Evolutionary conservation across 2,797 vertebrate genomes (phyloP).

Genomic region (Carcharodon carcharias): DNA sequence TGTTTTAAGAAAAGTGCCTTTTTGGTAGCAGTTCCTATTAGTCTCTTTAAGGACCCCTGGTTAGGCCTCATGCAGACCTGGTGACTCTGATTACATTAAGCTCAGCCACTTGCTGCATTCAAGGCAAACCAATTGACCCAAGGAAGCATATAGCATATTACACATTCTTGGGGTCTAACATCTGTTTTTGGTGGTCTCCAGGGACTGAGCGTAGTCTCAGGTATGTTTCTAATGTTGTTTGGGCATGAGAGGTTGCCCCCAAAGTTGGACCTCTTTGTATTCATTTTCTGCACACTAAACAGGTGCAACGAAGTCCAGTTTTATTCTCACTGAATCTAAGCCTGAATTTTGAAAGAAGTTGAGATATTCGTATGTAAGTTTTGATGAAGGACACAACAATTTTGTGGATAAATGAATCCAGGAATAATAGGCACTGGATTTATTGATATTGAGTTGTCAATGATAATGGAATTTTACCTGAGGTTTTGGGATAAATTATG

Average conservation of each 20-base stretch:
- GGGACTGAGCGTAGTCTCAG: not conserved
- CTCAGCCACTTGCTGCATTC: not conserved
- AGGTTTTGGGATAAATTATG: not conserved
- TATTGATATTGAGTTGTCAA: not conserved
- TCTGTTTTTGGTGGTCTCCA: not conserved
- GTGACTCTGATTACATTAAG: not conserved
- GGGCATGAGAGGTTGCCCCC: not conserved
- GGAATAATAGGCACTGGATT: not conserved
- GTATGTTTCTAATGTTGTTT: not conserved
- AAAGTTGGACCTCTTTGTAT: not conserved
- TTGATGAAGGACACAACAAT: not conserved
- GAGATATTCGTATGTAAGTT: not conserved
- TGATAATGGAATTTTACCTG: not conserved
- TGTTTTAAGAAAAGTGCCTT: not conserved
- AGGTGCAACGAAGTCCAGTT: not conserved
- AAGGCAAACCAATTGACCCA: not conserved
- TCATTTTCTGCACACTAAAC: not conserved
- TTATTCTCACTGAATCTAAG: not conserved
- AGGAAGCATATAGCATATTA: not conserved
- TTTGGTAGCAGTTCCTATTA: not conserved
- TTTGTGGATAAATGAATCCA: not conserved
- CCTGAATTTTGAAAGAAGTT: not conserved
- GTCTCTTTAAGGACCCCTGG: too few species aligned
- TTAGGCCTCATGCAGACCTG: not conserved
- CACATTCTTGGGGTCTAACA: not conserved